Evolutionary conservation across 1,140 invertebrate species (phyloP), one percentile per base, ranked within the genome.

Genomic region (Bacillus rossius): DNA sequence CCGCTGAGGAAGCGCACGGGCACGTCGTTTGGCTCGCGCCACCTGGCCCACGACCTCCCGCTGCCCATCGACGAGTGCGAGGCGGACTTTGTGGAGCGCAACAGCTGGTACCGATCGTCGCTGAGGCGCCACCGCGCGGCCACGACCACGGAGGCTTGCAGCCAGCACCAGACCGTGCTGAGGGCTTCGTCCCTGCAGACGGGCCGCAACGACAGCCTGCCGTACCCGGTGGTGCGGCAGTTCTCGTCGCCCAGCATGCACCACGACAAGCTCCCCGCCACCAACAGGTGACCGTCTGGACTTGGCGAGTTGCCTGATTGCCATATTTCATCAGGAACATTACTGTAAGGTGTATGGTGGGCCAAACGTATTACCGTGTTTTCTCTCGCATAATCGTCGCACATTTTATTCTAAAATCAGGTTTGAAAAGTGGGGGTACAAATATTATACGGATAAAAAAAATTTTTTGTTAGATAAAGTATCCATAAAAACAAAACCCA

Each of bases 31-130:
- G 77, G 79, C 0, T 83, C 80, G 0, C 73, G 79, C 19, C 82
- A 84, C 63, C 73, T 84, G 40, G 79, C 80, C 17, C 81, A 84
- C 58, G 82, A 84, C 63, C 73, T 84, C 22, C 78, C 79, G 10
- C 66, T 84, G 14, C 79, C 82, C 2, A 79, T 77, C 8, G 83
- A 85, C 55, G 82, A 84, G 61, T 84, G 80, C 61, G 75, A 75
- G 37, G 66, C 63, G 20, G 66, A 64, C 25, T 54, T 73, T 62
- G 69, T 61, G 66, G 71, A 65, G 52, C 70, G 61, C 67, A 72
- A 8, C 8, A 20, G 37, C 25, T n/a, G 34, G 23, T 23, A 37
- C n/a, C 34, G 52, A 14, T 13, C 22, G 2, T 54, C 52, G n/a
- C 40, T 42, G 29, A 25, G 40, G n/a, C 52, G 52, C 8, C n/a